Evolutionary conservation across 1,140 invertebrate species (phyloP).

Genomic region (Lamellibrachia luymesi): DNA sequence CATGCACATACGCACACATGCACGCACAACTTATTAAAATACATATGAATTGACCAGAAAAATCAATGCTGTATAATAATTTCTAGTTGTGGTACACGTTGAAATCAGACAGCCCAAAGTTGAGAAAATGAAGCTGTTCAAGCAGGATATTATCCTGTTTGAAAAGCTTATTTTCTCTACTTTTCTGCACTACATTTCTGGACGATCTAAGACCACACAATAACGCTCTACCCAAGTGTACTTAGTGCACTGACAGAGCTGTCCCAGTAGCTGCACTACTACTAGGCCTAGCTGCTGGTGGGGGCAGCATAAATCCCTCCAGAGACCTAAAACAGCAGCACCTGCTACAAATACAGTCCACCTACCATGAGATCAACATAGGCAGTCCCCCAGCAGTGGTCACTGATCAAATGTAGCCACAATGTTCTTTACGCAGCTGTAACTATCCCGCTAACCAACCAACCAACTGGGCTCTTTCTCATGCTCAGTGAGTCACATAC

Average conservation of each 20-base stretch:
- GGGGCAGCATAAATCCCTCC: not conserved
- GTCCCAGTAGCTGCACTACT: not conserved
- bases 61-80: not conserved
- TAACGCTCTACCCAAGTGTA: not conserved
- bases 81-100: not conserved
- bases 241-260: not conserved
- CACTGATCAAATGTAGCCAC: not conserved
- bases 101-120: not conserved
- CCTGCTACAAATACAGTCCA: not conserved
- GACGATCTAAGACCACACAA: not conserved
- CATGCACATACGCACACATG: not conserved
- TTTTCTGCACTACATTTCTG: not conserved
- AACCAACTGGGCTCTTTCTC: not conserved
- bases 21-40: not conserved
- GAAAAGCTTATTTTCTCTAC: not conserved
- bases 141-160: not conserved
- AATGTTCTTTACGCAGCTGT: not conserved
- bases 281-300: not conserved
- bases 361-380: not conserved
- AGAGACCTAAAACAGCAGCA: not conserved
- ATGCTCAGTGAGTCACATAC: not conserved
- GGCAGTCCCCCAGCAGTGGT: not conserved
- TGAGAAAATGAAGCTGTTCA: no score
- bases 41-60: not conserved
- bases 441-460: not conserved